These are phyloP conservation scores for Poliocrania exsul DNA, from an alignment of 2,797 vertebrate species.

Conservation along the genomic window DNA sequence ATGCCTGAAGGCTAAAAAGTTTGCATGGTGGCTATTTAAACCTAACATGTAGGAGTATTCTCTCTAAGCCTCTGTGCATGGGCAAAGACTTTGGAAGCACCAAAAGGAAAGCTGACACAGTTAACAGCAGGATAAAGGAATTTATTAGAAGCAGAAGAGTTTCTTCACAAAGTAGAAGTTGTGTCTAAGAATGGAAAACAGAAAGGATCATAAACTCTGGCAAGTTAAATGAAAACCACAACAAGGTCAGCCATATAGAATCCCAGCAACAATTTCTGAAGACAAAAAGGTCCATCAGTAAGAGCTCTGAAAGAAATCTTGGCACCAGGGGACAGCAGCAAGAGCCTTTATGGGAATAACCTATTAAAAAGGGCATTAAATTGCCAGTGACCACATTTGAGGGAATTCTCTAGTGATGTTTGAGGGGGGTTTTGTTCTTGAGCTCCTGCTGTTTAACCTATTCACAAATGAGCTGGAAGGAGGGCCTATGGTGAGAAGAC, in stretches of 20 bases:
- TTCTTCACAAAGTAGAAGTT: conserved; percentile 2
- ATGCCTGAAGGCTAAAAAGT: background rate
- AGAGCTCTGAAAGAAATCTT: conserved; percentile 14
- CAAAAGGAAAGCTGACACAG: conserved; percentile 18
- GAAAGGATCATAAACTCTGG: background rate
- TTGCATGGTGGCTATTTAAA: background rate
- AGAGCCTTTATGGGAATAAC: background rate
- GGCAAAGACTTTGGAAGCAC: conserved; percentile 1
- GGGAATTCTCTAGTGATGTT: background rate
- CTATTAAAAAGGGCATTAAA: background rate
- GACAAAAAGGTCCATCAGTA: background rate
- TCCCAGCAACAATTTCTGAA: background rate
- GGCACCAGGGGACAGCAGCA: background rate
- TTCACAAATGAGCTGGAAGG: background rate
- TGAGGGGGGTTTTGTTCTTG: background rate
- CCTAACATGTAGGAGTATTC: background rate
- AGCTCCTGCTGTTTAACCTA: background rate
- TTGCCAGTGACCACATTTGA: background rate
- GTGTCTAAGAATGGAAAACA: conserved; percentile 22
- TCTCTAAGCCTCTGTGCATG: background rate
- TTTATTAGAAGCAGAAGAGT: conserved; percentile 46
- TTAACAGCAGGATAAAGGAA: conserved; percentile 15
- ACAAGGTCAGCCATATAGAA: background rate
- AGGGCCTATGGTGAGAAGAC: background rate
- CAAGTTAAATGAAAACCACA: conserved; percentile 22